Conservation (phyloP, 2,797 vertebrate species). For the Aulostomus chinensis region DNA sequence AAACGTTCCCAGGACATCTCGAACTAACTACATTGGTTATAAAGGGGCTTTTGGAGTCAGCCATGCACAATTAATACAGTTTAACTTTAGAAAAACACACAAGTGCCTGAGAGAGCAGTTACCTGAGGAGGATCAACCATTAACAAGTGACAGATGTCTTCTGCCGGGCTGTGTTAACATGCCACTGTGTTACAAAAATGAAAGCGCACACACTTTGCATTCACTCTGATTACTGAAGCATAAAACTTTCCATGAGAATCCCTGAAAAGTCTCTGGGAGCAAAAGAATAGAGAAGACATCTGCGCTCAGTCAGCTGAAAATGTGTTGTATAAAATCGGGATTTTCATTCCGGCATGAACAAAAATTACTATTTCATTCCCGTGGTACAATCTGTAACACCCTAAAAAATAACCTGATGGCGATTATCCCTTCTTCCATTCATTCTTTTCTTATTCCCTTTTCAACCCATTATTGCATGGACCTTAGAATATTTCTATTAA, state of each 20-base stretch:
- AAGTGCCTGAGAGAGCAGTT: constrained; percentile 41
- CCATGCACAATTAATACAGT: constrained; percentile 24
- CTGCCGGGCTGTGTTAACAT: constrained; percentile 51
- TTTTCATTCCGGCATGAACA: no score
- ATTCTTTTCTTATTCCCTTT: constrained; percentile 57
- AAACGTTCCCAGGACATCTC: no score
- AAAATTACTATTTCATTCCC: not conserved
- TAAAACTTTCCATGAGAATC: no score
- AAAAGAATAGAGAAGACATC: constrained; percentile 5
- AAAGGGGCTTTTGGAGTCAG: constrained; percentile 17
- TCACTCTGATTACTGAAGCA: constrained; percentile 37
- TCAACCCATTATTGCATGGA: constrained; percentile 15
- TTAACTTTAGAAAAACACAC: constrained; percentile 24
- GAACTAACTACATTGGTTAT: no score
- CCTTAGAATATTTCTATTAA: no score
- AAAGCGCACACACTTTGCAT: constrained; percentile 32
- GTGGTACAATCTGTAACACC: not conserved
- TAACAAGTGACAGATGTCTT: no score
- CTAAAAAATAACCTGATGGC: no score
- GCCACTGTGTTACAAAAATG: constrained; percentile 40
- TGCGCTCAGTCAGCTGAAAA: no score
- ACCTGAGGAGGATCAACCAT: constrained; percentile 61
- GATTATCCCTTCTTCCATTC: constrained; percentile 14
- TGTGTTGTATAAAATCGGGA: no score
- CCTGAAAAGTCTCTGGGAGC: constrained; percentile 25